Conservation (phyloP, 2,888 invertebrate species). For the Trichopoda pennipes region DNA sequence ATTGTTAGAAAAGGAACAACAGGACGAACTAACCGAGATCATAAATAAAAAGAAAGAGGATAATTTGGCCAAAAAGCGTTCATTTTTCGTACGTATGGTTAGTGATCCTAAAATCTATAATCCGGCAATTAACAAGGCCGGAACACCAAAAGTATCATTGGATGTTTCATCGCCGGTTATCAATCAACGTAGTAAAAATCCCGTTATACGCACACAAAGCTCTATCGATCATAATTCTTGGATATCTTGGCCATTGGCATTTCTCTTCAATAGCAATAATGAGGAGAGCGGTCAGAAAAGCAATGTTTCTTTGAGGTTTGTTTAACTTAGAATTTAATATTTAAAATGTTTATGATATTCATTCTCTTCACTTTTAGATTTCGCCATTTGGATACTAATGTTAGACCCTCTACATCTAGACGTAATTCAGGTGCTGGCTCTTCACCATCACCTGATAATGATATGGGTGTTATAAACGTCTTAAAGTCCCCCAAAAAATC, state of each 20-base stretch:
- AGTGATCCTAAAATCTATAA: constrained; percentile 98
- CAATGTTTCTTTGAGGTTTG: constrained; percentile 90
- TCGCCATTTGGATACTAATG: constrained; percentile 92
- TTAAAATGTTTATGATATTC: neutral
- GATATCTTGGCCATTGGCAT: constrained; percentile 96
- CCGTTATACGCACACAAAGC: constrained; percentile 80
- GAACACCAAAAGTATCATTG: constrained; percentile 82
- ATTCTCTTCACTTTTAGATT: constrained; percentile 83
- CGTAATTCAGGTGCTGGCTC: constrained; percentile 85
- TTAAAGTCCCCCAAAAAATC: constrained; percentile 82
- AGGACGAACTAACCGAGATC: constrained; percentile 88
- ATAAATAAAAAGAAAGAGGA: constrained; percentile 88
- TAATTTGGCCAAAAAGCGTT: constrained; percentile 93
- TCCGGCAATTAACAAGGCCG: constrained; percentile 91
- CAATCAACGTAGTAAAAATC: constrained; percentile 73
- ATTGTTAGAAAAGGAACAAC: constrained; percentile 86
- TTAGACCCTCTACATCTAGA: constrained; percentile 85
- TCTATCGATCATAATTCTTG: constrained; percentile 86
- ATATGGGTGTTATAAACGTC: constrained; percentile 77
- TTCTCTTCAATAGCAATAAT: constrained; percentile 88
- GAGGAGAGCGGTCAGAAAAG: constrained; percentile 84
- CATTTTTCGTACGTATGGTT: constrained; percentile 98
- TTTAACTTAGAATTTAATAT: neutral
- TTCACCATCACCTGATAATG: constrained; percentile 84
- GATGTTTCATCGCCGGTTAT: constrained; percentile 79